Evolutionary conservation across 2,888 invertebrate species (phyloP), one percentile per base, ranked within the genome.

Genomic region (Blera fallax): DNA sequence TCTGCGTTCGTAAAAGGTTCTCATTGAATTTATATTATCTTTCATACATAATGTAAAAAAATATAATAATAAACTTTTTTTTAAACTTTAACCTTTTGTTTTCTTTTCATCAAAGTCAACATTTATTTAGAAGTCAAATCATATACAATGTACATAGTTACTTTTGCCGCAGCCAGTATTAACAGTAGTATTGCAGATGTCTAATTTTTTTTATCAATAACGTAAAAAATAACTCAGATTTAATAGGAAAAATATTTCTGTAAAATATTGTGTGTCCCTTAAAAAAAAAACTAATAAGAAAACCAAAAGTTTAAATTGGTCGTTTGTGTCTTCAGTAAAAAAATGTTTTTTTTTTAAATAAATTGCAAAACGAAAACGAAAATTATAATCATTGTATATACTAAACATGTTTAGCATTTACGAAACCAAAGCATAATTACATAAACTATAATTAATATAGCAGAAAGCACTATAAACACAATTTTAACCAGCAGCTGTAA

Each of bases 381-480:
- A 32, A 62, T 43, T 43, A 27, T 18, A 11, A 58, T 11, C 5
- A 21, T 45, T 56, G 29, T 43, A 18, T 8, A 16, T 74, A 65
- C 74, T 73, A 52, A 73, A 72, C 18, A 14, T 24, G 32, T 50
- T 72, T 48, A 62, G 50, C 60, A 62, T 40, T 40, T 27, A 73
- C 73, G 50, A 50, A 73, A 62, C 32, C 5, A 74, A 62, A 56
- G 65, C 76, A 6, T 1, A 67, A 70, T 45, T 32, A 37, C 16
- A 60, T 62, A 34, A 69, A 32, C n/a, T n/a, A n/a, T 45, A 45
- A 16, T 58, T 48, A 67, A 37, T 50, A 16, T 37, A 58, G 65
- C 65, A 48, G 14, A 58, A 76, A 76, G 67, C 76, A 67, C 21
- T 67, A 43, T 74, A n/a, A 56, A 76, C 29, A 54, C 40, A 34